phyloP scores from a whole-genome alignment of 1,140 invertebrate genomes.

The Tetramorium parvispinum region DNA sequence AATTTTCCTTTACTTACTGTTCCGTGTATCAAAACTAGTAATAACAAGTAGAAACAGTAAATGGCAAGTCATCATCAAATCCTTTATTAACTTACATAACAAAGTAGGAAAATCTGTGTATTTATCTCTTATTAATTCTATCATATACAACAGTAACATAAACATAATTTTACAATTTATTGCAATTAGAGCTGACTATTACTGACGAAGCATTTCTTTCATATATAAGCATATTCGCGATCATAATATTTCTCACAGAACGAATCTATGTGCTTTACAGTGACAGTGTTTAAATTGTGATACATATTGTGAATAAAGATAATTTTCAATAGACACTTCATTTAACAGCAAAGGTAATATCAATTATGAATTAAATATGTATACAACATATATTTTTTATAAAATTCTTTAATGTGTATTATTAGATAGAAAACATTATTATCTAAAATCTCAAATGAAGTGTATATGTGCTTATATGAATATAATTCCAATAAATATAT shows the following conservation, averaged over 20 bases:
- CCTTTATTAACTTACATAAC: constrained; percentile 5
- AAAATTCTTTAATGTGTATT: too few species aligned
- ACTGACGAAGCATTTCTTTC: neutral
- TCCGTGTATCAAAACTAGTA: neutral
- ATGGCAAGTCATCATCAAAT: neutral
- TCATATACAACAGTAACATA: neutral
- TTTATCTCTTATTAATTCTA: neutral
- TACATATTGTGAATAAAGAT: neutral
- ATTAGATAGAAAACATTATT: too few species aligned
- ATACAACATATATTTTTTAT: too few species aligned
- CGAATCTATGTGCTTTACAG: neutral
- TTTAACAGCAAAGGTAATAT: neutral
- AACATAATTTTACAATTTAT: neutral
- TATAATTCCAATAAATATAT: too few species aligned
- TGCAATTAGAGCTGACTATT: neutral
- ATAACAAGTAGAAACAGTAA: neutral
- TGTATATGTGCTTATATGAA: too few species aligned
- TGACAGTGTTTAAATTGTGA: neutral
- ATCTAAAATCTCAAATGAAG: too few species aligned
- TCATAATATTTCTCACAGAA: neutral
- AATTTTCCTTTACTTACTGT: neutral
- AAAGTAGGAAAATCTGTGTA: neutral
- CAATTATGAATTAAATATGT: neutral
- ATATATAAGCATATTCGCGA: neutral
- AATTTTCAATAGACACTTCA: neutral